A percentile compares a stretch with the other conserved stretches of the same genome.
Evolutionary conservation across 2,797 vertebrate genomes (phyloP).

Genomic region (Peromyscus melanophrys): DNA sequence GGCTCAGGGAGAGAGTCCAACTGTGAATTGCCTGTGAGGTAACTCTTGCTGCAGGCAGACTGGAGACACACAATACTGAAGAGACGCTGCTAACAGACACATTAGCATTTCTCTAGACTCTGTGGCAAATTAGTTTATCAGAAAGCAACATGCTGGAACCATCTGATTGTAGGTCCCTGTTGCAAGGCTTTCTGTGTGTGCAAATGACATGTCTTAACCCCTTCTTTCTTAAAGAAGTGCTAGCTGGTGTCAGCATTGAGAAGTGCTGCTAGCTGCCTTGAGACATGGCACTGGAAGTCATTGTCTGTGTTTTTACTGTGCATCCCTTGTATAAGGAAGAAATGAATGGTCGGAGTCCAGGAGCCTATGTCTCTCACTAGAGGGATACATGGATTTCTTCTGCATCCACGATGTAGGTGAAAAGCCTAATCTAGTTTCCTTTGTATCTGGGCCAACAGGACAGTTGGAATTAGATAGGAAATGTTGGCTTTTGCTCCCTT

Average conservation of each 20-base stretch:
- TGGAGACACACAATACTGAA: slow-evolving; percentile 15
- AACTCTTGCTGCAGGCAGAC: slow-evolving; percentile 42
- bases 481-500: background rate
- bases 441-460: background rate
- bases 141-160: slow-evolving; percentile 55
- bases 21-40: background rate
- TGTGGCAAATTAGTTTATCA: slow-evolving; percentile 69
- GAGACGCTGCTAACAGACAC: background rate
- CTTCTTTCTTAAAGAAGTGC: slow-evolving; percentile 14
- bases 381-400: background rate
- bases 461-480: background rate
- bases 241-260: background rate
- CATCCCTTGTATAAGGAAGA: slow-evolving; percentile 8
- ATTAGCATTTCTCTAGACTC: slow-evolving; percentile 54
- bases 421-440: background rate
- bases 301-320: slow-evolving; percentile 8
- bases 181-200: slow-evolving; percentile 36
- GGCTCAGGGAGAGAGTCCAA: background rate
- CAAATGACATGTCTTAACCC: slow-evolving; percentile 12
- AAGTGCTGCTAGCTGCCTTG: background rate
- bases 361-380: background rate
- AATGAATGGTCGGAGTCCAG: background rate
- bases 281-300: background rate
- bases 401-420: background rate
- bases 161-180: background rate